Base-by-base conservation (phyloP, 2,113 vertebrate genomes). In the Macrotis lagotis region DNA sequence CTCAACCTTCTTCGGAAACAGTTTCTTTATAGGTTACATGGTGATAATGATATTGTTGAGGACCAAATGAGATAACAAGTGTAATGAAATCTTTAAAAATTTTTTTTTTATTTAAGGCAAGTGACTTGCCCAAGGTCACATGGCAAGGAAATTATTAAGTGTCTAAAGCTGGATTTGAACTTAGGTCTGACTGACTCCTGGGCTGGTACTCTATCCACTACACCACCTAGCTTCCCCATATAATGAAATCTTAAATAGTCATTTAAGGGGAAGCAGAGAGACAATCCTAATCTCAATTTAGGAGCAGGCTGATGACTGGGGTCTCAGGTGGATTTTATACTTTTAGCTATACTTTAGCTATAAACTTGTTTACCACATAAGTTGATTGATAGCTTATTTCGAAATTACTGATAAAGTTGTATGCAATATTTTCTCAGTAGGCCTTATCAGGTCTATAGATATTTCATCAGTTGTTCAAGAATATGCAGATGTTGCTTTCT, bases 21-120 rank as follows among this genome's bases (percentile, higher is more conserved):
- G 50, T 66, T 53, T 92, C 28, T 31, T 91, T 31, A 22, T 49
- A 49, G 89, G 90, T 93, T 47, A 96, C 93, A 11, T 50, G 44
- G 83, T 44, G 37, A n/a, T n/a, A 83, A 44, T 83, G 66, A 44
- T 83, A 22, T 83, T 83, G 26, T 83, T 83, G 19, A 44, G 66
- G 5, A 83, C 44, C 37, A n/a, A 24, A 83, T 22, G 37, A 83
- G 66, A 83, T 83, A 83, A 83, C 1, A 44, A 74, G n/a, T n/a
- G 59, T 83, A 83, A 83, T 83, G 59, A 37, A 74, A 83, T 44
- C 37, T 44, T 22, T n/a, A n/a, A n/a, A n/a, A n/a, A n/a, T n/a
- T n/a, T n/a, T n/a, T n/a, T n/a, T n/a, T n/a, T n/a, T n/a, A n/a
- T n/a, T n/a, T n/a, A n/a, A n/a, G n/a, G n/a, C n/a, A n/a, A n/a